A percentile compares a stretch with the other conserved stretches of the same genome.
Conservation (phyloP, 2,113 vertebrate species). For the Vanacampus margaritifer region DNA sequence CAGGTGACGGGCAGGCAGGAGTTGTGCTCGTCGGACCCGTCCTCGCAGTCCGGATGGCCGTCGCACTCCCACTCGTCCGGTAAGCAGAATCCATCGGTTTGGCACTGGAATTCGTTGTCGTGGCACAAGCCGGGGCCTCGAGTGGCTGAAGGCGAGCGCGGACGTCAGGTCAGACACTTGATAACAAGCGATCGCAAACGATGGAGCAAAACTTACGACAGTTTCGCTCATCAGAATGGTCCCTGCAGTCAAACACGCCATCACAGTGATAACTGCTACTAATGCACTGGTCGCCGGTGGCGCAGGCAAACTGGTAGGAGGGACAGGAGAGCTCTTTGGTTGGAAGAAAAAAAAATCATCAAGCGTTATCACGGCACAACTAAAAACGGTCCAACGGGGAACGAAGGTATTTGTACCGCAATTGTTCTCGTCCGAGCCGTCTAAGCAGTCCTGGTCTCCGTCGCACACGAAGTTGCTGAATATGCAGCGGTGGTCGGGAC, state of each 20-base stretch:
- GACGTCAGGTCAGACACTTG: background rate
- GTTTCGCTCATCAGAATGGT: slow-evolving; percentile 65
- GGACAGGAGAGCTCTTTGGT: slow-evolving; percentile 58
- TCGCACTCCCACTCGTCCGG: slow-evolving; percentile 65
- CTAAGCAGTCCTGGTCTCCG: slow-evolving; percentile 70
- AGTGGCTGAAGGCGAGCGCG: slow-evolving; percentile 45
- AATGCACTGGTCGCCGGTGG: slow-evolving; percentile 68
- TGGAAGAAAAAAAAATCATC: background rate
- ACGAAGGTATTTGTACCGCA: slow-evolving; percentile 49
- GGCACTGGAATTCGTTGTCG: slow-evolving; percentile 70
- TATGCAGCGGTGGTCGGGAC: slow-evolving; percentile 69
- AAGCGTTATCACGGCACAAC: background rate
- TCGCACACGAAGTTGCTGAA: slow-evolving; percentile 55
- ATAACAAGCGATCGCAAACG: background rate
- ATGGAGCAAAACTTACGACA: slow-evolving; percentile 55
- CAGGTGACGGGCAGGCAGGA: slow-evolving; percentile 56
- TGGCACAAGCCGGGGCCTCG: slow-evolving; percentile 67
- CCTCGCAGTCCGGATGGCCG: slow-evolving; percentile 63
- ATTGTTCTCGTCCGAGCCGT: slow-evolving; percentile 67
- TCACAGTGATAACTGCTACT: slow-evolving; percentile 54
- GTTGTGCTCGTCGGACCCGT: slow-evolving; percentile 64
- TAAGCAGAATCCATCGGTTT: slow-evolving; percentile 65
- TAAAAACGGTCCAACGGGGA: background rate
- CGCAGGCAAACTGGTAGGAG: slow-evolving; percentile 65
- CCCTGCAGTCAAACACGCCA: slow-evolving; percentile 68